Conservation (phyloP, 2,888 invertebrate genomes). For the Hemithea aestivaria region DNA sequence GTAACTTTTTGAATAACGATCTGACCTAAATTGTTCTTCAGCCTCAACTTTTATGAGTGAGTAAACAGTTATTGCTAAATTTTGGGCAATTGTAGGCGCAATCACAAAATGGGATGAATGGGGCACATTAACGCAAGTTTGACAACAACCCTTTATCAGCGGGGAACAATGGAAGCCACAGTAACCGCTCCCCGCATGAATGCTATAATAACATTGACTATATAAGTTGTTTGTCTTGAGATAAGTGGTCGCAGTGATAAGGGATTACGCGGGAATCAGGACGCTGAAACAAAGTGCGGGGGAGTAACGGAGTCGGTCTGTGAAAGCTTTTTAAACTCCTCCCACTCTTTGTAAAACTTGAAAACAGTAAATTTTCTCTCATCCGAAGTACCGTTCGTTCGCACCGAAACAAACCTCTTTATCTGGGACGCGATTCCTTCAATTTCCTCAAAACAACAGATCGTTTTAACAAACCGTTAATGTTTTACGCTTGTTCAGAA, state of each 20-base stretch:
- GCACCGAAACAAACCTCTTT: conserved; percentile 50
- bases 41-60: conserved; percentile 19
- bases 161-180: conserved; percentile 42
- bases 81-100: conserved; percentile 13
- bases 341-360: conserved; percentile 49
- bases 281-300: conserved; percentile 46
- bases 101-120: conserved; percentile 21
- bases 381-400: conserved; percentile 41
- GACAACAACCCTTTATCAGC: conserved; percentile 42
- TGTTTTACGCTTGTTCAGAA: conserved; percentile 38
- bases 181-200: conserved; percentile 40
- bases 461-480: conserved; percentile 45
- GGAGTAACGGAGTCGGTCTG: conserved; percentile 34
- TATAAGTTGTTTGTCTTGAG: conserved; percentile 48
- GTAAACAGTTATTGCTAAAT: conserved; percentile 20
- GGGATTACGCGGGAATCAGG: conserved; percentile 48
- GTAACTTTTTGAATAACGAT: conserved; percentile 21
- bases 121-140: conserved; percentile 26
- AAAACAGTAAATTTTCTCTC: conserved; percentile 53
- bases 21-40: conserved; percentile 19
- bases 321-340: conserved; percentile 50
- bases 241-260: conserved; percentile 49
- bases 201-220: conserved; percentile 42
- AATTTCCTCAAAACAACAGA: conserved; percentile 51
- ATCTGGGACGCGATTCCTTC: conserved; percentile 52